Conservation (phyloP, 2,888 invertebrate genomes). For the Tanytarsus gracilentus region DNA sequence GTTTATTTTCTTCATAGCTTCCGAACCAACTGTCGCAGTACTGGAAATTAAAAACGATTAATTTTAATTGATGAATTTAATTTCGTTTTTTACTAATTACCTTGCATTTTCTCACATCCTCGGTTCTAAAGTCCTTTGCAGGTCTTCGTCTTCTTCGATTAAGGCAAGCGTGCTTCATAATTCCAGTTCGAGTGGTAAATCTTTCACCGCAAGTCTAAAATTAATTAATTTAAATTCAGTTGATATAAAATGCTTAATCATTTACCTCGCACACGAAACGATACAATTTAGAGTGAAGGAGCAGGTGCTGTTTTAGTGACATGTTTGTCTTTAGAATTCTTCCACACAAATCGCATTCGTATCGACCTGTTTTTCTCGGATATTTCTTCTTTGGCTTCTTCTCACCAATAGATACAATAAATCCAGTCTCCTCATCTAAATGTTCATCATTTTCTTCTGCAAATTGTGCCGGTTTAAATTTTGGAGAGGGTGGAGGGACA, state of each 20-base stretch:
- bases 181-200: conserved; percentile 11
- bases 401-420: background rate
- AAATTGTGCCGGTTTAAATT: background rate
- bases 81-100: no score
- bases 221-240: background rate
- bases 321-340: background rate
- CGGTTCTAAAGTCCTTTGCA: conserved; percentile 13
- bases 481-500: background rate
- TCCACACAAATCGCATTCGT: conserved; percentile 16
- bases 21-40: conserved; percentile 13
- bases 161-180: conserved; percentile 11
- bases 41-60: no score
- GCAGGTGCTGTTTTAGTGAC: background rate
- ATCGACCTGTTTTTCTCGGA: conserved; percentile 3
- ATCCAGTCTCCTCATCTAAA: conserved; percentile 12
- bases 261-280: background rate
- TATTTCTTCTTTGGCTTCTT: conserved; percentile 4
- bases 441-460: background rate
- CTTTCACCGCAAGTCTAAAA: conserved; percentile 6
- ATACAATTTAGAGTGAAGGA: background rate
- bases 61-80: no score
- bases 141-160: conserved; percentile 4
- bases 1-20: background rate
- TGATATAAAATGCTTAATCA: background rate
- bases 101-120: conserved; percentile 20